A percentile compares a stretch with the other conserved stretches of the same genome.
These are phyloP conservation scores for Chrysina gloriosa DNA, from an alignment of 2,888 invertebrate species.

Conservation along the genomic window DNA sequence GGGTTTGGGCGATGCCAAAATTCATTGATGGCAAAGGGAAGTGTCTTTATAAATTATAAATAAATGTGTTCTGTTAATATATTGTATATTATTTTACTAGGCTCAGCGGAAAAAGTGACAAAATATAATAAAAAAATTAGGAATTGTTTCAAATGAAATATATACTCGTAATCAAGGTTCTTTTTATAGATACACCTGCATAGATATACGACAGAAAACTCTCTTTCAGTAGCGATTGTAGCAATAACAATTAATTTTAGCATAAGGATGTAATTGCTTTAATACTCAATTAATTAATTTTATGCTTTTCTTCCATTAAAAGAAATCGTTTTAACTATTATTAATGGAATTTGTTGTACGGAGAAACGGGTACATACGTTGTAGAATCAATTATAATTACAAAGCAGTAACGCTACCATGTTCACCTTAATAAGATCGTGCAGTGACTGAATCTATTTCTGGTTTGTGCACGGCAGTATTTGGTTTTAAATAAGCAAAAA, in stretches of 20 bases:
- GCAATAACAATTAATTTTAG: neutral
- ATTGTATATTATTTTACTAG: no score
- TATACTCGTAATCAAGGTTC: no score
- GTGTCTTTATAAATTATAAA: no score
- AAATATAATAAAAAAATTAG: no score
- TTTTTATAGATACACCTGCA: no score
- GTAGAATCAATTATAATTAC: conserved; percentile 17
- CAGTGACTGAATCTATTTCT: conserved; percentile 7
- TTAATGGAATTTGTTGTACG: conserved; percentile 21
- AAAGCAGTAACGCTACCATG: conserved; percentile 13
- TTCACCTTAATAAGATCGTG: conserved; percentile 4
- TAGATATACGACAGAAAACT: neutral
- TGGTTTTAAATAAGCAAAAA: no score
- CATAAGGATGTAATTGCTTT: conserved; percentile 1
- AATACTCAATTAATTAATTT: conserved; percentile 23
- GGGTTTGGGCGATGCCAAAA: no score
- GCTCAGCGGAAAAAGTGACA: no score
- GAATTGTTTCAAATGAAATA: neutral
- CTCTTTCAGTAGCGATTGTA: neutral
- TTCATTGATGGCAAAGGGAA: no score
- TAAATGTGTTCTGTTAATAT: no score
- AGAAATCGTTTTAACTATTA: conserved; percentile 11
- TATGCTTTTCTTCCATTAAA: conserved; percentile 9
- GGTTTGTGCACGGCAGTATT: neutral
- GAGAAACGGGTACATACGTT: conserved; percentile 3